phyloP scores from a whole-genome alignment of 2,888 invertebrate species.

The Rhodophaea formosa region DNA sequence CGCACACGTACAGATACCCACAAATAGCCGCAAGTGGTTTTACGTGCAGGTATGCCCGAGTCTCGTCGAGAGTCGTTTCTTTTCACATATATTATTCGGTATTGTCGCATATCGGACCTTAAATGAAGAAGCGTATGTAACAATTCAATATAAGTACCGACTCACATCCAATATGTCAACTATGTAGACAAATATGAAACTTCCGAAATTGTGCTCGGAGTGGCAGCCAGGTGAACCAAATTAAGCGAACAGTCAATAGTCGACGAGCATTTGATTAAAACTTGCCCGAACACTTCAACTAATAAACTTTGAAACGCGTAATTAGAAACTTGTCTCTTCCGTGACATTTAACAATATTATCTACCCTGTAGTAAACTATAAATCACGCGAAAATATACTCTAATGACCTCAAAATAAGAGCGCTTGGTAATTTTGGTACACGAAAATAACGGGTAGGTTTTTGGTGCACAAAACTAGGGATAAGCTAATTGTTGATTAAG shows the following conservation, averaged over 20 bases:
- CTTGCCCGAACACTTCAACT: conserved; percentile 31
- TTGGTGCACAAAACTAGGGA: conserved; percentile 8
- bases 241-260: conserved; percentile 36
- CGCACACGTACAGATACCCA: too few species aligned
- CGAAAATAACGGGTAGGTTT: neutral
- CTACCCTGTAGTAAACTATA: conserved; percentile 14
- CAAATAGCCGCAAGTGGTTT: too few species aligned
- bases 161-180: neutral
- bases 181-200: conserved; percentile 14
- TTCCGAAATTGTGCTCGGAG: conserved; percentile 17
- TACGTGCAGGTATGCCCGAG: too few species aligned
- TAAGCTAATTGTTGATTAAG: conserved; percentile 10
- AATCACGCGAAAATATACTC: conserved; percentile 7
- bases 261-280: conserved; percentile 34
- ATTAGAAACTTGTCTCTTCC: conserved; percentile 39
- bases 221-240: conserved; percentile 31
- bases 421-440: neutral
- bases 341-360: conserved; percentile 23
- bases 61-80: too few species aligned
- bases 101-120: too few species aligned
- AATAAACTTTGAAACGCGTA: conserved; percentile 44
- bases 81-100: too few species aligned
- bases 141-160: too few species aligned
- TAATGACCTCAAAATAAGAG: conserved; percentile 10
- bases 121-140: too few species aligned